These are phyloP conservation scores for Peromyscus aztecus DNA, from an alignment of 2,797 vertebrate genomes.

Conservation along the genomic window DNA sequence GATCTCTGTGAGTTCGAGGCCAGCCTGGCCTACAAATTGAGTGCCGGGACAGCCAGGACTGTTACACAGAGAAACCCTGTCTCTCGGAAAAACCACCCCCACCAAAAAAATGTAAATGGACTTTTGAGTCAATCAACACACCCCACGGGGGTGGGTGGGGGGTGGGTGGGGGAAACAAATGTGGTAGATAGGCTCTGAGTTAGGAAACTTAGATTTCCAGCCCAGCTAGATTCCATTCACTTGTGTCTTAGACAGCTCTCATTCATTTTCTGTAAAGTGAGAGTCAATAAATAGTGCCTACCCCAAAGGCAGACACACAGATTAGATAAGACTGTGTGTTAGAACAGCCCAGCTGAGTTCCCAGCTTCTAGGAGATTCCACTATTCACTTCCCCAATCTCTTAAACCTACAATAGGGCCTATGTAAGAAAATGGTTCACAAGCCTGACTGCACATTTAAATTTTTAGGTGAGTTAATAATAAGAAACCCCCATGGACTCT, in stretches of 20 bases:
- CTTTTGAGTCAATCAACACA: constrained; percentile 40
- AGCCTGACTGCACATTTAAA: not conserved
- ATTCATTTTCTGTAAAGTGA: constrained; percentile 54
- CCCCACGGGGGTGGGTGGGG: not conserved
- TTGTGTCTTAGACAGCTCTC: not conserved
- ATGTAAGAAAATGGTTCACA: not conserved
- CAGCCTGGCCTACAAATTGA: not conserved
- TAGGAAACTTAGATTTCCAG: constrained; percentile 40
- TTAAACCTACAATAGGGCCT: not conserved
- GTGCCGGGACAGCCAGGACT: not conserved
- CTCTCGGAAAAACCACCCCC: no score
- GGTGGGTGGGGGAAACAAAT: not conserved
- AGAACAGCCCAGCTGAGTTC: not conserved
- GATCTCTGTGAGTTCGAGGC: not conserved
- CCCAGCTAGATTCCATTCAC: not conserved
- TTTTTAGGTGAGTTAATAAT: not conserved
- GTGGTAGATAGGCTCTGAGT: not conserved
- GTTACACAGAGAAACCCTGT: not conserved
- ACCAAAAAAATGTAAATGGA: constrained; percentile 21
- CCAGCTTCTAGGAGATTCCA: not conserved
- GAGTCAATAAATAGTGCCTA: not conserved
- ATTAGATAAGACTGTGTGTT: not conserved
- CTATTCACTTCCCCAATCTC: not conserved
- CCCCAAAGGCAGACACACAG: not conserved
- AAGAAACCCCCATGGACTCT: not conserved